A percentile compares a stretch with the other conserved stretches of the same genome.
These are phyloP conservation scores for Microctenopoma lineatum DNA, from an alignment of 2,797 vertebrate species.

Conservation along the genomic window DNA sequence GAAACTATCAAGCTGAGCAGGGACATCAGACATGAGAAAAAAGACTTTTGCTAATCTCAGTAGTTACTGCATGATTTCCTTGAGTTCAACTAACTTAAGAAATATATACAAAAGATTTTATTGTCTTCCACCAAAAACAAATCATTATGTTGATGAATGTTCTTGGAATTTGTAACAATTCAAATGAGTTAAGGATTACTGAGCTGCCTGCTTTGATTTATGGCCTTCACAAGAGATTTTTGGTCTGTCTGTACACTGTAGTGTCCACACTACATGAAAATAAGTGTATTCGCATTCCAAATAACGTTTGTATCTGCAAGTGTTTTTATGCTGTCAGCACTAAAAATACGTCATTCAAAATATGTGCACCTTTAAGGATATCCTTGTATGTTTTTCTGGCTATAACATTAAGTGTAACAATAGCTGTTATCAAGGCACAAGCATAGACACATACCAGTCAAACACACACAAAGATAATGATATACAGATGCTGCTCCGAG, in stretches of 20 bases:
- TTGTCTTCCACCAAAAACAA: not conserved
- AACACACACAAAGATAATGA: not conserved
- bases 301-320: too few species aligned
- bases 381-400: not conserved
- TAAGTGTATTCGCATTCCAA: too few species aligned
- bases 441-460: not conserved
- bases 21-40: not conserved
- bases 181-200: too few species aligned
- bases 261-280: too few species aligned
- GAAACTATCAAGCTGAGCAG: conserved; percentile 32
- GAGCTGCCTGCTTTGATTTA: too few species aligned
- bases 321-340: too few species aligned
- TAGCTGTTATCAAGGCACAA: not conserved
- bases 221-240: too few species aligned
- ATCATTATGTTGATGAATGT: conserved; percentile 32
- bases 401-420: not conserved
- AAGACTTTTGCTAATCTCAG: not conserved
- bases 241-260: too few species aligned
- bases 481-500: not conserved
- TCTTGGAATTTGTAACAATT: conserved; percentile 20
- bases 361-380: not conserved
- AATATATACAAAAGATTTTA: conserved; percentile 7
- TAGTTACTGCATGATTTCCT: conserved; percentile 3
- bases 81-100: conserved; percentile 3
- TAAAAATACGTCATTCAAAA: not conserved